Evolutionary conservation across 2,113 vertebrate species (phyloP), one percentile per base, ranked within the genome.

Genomic region (Pycnonotus jocosus): DNA sequence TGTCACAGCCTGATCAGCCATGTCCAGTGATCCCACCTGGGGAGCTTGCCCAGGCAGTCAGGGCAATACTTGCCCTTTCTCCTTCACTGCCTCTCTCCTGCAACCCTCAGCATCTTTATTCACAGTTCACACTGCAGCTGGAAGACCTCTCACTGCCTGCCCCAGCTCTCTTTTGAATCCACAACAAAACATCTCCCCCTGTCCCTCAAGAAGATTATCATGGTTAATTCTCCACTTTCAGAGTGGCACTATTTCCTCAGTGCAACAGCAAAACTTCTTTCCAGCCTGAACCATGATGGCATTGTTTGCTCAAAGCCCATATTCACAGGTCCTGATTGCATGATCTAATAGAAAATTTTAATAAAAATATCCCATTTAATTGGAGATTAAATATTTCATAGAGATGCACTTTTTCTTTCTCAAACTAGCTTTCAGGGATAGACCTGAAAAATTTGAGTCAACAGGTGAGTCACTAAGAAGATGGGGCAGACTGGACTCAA

Each of bases 41-140:
- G 10, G 44, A 84, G n/a, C n/a, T 51, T 13, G 4, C 37, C 16
- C 0, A 0, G 58, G 54, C 51, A 81, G 70, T 27, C 40, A 2
- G 4, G 2, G 0, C 72, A 35, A 13, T 6, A 2, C n/a, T 38
- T 1, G 0, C n/a, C 56, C 37, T 74, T 65, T 54, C 68, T 88
- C 45, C 70, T 40, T 31, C 1, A 0, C 35, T 8, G 6, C 61
- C 38, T 21, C 44, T 22, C 40, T 65, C 50, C 76, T 0, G 0
- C 27, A 35, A 56, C 38, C 38, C 65, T 76, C 81, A 4, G 15
- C 35, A 78, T 56, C 73, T 57, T 68, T 16, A 87, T 69, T 71
- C 74, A 92, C 66, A 47, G 74, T 1, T 7, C 2, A 2, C 62
- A 69, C 76, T 58, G 79, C 56, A 38, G 51, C 58, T 91, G 27